Conservation (phyloP, 2,797 vertebrate genomes). For the Phoebastria nigripes region DNA sequence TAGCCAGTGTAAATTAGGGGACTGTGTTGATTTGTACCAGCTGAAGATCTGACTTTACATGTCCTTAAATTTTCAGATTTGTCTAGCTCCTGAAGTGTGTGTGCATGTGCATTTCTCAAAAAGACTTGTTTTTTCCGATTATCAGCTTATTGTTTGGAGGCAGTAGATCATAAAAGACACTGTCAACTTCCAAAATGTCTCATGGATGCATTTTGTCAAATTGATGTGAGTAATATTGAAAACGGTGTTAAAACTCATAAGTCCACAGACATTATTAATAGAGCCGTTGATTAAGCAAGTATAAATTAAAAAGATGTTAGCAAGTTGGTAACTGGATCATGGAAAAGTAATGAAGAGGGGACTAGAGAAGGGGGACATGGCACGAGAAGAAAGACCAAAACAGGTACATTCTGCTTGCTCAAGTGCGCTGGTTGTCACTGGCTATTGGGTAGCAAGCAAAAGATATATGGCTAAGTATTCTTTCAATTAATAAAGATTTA, state of each 20-base stretch:
- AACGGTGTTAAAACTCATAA: neutral
- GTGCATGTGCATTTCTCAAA: neutral
- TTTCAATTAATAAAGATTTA: neutral
- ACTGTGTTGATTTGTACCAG: slow-evolving; percentile 24
- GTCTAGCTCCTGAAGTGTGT: neutral
- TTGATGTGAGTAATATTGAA: neutral
- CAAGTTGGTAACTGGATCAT: neutral
- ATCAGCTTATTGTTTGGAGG: neutral
- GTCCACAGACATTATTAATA: neutral
- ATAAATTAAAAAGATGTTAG: neutral
- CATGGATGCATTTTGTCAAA: neutral
- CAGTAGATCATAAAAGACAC: neutral
- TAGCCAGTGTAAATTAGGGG: slow-evolving; percentile 17
- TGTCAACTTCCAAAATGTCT: neutral
- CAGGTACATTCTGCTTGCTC: neutral
- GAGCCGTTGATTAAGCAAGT: neutral
- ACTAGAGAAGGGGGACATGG: neutral
- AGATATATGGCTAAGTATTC: neutral
- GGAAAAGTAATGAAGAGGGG: neutral
- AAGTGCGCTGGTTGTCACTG: neutral
- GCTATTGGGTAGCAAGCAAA: neutral
- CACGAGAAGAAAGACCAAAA: neutral
- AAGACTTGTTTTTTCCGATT: neutral
- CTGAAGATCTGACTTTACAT: slow-evolving; percentile 9
- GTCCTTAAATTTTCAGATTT: slow-evolving; percentile 9